phyloP scores from a whole-genome alignment of 2,113 vertebrate genomes.

The Pluvianellus socialis region DNA sequence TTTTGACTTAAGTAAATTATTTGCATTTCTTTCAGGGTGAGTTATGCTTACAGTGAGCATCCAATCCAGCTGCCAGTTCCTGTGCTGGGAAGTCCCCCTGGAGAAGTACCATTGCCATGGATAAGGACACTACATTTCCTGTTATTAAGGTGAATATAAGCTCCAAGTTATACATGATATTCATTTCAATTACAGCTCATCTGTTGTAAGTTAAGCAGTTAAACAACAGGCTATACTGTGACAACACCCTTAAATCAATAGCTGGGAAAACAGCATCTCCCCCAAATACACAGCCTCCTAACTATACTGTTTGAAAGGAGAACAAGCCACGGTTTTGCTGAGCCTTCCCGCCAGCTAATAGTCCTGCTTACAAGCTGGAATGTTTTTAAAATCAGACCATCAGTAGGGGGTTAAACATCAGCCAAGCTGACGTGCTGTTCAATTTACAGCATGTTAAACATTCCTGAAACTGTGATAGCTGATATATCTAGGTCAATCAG shows the following conservation, averaged over 20 bases:
- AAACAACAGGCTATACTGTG: not conserved
- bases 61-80: not conserved
- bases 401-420: not conserved
- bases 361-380: not conserved
- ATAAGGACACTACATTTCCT: not conserved
- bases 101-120: not conserved
- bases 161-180: not conserved
- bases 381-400: not conserved
- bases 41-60: not conserved
- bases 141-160: not conserved
- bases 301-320: not conserved
- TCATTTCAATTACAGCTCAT: not conserved
- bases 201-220: not conserved
- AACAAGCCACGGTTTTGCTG: not conserved
- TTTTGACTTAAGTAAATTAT: not conserved
- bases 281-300: not conserved
- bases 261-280: not conserved
- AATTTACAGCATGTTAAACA: not conserved
- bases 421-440: not conserved
- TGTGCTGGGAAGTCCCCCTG: not conserved
- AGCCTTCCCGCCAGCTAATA: not conserved
- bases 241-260: not conserved
- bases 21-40: not conserved
- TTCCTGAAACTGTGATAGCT: slow-evolving; percentile 18
- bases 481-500: slow-evolving; percentile 40